Percentiles rank a stretch among this genome's conserved stretches.
Evolutionary conservation across 1,140 invertebrate species (phyloP).

Genomic region (Pararge aegeria): DNA sequence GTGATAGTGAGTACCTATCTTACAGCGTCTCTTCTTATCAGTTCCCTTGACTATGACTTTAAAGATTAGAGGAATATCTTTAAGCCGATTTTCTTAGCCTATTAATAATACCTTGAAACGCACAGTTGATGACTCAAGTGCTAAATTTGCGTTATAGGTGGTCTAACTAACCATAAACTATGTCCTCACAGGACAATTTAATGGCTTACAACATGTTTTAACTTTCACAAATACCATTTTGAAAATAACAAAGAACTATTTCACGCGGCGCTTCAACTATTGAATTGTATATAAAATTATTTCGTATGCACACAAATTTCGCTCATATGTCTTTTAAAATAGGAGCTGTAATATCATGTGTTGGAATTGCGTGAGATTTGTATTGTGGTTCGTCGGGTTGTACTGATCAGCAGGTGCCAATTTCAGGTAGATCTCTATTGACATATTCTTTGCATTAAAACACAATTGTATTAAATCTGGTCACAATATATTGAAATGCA

Average conservation of each 20-base stretch:
- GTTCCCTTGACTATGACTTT: too few species aligned
- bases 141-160: conserved; percentile 17
- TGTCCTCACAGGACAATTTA: conserved; percentile 8
- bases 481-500: conserved; percentile 50
- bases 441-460: conserved; percentile 44
- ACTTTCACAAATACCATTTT: conserved; percentile 25
- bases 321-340: neutral
- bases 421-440: conserved; percentile 61
- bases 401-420: conserved; percentile 58
- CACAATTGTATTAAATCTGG: conserved; percentile 45
- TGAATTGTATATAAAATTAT: neutral
- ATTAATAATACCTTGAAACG: neutral
- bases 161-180: conserved; percentile 15
- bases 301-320: neutral
- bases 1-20: too few species aligned
- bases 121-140: neutral
- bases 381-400: conserved; percentile 13
- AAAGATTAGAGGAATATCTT: too few species aligned
- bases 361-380: neutral
- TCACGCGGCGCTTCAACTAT: conserved; percentile 58
- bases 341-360: neutral
- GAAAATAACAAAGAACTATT: conserved; percentile 30
- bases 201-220: conserved; percentile 11
- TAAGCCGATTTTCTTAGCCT: too few species aligned
- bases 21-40: too few species aligned